Base-by-base conservation (phyloP, 2,888 invertebrate species). In the Diadegma fenestrale region DNA sequence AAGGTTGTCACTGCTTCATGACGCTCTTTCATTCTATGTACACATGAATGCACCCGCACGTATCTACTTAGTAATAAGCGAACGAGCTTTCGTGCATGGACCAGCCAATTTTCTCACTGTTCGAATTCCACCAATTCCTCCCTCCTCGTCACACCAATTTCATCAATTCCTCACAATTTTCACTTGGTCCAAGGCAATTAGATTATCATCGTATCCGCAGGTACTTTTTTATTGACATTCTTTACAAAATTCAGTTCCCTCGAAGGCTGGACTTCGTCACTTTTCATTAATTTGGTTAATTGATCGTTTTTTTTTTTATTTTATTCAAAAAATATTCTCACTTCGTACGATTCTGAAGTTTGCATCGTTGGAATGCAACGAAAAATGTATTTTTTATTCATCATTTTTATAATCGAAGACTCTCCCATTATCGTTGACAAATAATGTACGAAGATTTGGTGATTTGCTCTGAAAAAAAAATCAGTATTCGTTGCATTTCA, bases 1-100 rank as follows among this genome's bases (percentile, higher is more conserved):
- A 75, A 78, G 78, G 78, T 69, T 81, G 78, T 64, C 63, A 78
- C 75, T 69, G 41, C 30, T 66, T 41, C 26, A 26, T 45, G 17
- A 45, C 76, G 33, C 66, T 58, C 22, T 33, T 73, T 51, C 43
- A 45, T 33, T 71, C 22, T 68, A 58, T 43, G 41, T 48, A 43
- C 6, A 64, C 30, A 33, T 58, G 8, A 26, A 26, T 26, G 26
- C 58, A 58, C 58, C 58, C 45, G 45, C 19, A 51, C 41, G 22
- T 12, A 68, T 64, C 30, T 14, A 41, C 41, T 66, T 66, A 19
- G 12, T 22, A 19, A 14, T 22, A 22, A 66, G 1, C 43, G 41
- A 66, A 14, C 26, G 26, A 14, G 12, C 12, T 58, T 58, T 43
- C 43, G 22, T 66, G 66, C 43, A 14, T 66, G 66, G 66, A 45